Conservation (phyloP, 2,888 invertebrate species). For the Vannuccia rotundouncinata region DNA sequence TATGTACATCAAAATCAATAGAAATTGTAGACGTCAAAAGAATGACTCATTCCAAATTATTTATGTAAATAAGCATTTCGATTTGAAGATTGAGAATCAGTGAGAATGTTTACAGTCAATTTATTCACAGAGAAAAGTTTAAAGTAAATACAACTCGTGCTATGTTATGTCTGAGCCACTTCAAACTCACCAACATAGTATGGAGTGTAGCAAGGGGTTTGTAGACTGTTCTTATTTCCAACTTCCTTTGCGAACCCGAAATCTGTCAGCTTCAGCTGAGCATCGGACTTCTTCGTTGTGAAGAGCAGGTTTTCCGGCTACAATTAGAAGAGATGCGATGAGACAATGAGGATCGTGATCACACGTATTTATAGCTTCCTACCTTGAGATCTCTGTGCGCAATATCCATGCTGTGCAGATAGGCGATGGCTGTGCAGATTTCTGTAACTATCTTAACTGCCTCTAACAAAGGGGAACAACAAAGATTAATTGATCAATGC, state of each 20-base stretch:
- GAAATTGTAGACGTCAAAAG: too few species aligned
- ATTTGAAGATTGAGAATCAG: too few species aligned
- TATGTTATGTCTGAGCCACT: too few species aligned
- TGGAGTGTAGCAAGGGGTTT: slow-evolving; percentile 97
- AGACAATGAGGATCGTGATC: not conserved
- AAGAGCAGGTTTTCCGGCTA: slow-evolving; percentile 81
- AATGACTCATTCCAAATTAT: too few species aligned
- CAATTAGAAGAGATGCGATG: slow-evolving; percentile 5
- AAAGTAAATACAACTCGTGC: too few species aligned
- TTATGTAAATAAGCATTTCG: too few species aligned
- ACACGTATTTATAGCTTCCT: slow-evolving; percentile 24
- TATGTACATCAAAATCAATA: too few species aligned
- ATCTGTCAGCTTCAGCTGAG: slow-evolving; percentile 89
- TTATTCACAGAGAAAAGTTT: too few species aligned
- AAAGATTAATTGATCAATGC: not conserved
- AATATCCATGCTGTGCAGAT: slow-evolving; percentile 84
- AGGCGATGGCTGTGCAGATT: slow-evolving; percentile 86
- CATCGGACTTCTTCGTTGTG: slow-evolving; percentile 65
- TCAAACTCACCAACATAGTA: slow-evolving; percentile 81
- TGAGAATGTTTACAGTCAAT: too few species aligned
- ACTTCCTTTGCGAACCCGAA: slow-evolving; percentile 98
- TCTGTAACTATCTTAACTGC: slow-evolving; percentile 90
- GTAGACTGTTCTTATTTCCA: slow-evolving; percentile 73
- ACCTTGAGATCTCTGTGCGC: slow-evolving; percentile 96
- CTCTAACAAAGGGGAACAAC: slow-evolving; percentile 62